These are phyloP conservation scores for Cuculus canorus DNA, from an alignment of 2,797 vertebrate genomes.

Conservation along the genomic window DNA sequence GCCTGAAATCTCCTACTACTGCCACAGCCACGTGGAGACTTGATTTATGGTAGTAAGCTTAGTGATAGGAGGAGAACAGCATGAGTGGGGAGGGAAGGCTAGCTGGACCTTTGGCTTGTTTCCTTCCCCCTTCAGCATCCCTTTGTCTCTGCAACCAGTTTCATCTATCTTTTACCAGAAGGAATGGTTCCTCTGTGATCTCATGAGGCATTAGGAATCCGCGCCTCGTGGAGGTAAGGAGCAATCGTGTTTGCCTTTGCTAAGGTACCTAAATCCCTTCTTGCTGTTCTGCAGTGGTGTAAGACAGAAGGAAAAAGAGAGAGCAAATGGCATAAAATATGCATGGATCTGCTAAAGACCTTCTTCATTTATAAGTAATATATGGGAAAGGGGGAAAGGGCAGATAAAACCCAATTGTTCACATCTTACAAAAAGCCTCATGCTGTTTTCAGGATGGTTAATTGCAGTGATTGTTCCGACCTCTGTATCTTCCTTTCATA, in stretches of 20 bases:
- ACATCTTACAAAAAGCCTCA: not conserved
- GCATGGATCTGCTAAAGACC: not conserved
- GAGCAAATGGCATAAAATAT: not conserved
- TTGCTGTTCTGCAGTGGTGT: not conserved
- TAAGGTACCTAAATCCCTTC: not conserved
- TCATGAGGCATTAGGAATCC: constrained; percentile 12
- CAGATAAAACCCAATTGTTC: not conserved
- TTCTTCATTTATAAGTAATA: not conserved
- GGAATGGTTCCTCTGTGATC: constrained; percentile 5
- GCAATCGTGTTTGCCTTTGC: not conserved
- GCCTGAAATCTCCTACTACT: not conserved
- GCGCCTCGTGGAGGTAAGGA: constrained; percentile 44
- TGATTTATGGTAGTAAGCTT: not conserved
- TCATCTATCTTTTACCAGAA: not conserved
- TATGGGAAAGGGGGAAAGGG: not conserved
- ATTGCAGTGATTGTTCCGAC: not conserved
- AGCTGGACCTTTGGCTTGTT: not conserved
- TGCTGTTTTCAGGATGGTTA: not conserved
- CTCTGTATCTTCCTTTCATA: constrained; percentile 23
- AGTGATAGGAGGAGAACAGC: not conserved
- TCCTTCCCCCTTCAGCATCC: constrained; percentile 6
- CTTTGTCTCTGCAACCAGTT: not conserved
- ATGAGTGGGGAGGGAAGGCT: not conserved
- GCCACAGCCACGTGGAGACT: not conserved
- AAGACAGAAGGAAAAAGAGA: not conserved